Percentiles rank a stretch among this genome's conserved stretches.
Evolutionary conservation across 2,888 invertebrate species (phyloP).

Genomic region (Eupelmus urozonus): DNA sequence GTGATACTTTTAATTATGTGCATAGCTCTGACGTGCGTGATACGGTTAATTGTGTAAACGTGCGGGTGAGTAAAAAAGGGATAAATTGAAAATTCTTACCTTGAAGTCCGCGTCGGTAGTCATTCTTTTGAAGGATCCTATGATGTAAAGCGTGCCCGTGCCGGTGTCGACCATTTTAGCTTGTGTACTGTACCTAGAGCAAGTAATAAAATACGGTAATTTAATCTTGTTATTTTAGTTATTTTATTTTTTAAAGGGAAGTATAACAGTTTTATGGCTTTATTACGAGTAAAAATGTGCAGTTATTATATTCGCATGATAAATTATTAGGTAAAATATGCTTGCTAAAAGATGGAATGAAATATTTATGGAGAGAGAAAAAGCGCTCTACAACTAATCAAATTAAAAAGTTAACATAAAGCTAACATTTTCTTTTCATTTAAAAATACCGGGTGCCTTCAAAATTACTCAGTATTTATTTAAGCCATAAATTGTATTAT

Average conservation of each 20-base stretch:
- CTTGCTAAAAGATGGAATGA: neutral
- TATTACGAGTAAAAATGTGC: neutral
- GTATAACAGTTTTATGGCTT: no score
- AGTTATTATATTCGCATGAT: no score
- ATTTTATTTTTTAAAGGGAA: neutral
- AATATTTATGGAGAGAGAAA: neutral
- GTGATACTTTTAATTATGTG: no score
- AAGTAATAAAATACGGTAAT: slow-evolving; percentile 56
- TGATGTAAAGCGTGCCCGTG: slow-evolving; percentile 87
- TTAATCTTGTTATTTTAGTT: neutral
- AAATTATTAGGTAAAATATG: no score
- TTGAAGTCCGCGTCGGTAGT: slow-evolving; percentile 87
- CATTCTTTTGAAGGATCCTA: slow-evolving; percentile 87
- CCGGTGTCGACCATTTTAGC: slow-evolving; percentile 90
- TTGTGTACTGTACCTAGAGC: slow-evolving; percentile 84
- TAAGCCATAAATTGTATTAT: neutral
- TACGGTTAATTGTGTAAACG: neutral
- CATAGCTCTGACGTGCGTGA: no score
- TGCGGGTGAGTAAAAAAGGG: neutral
- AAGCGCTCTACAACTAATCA: neutral
- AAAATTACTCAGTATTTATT: neutral
- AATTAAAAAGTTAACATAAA: neutral
- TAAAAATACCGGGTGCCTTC: neutral
- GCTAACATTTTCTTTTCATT: neutral
- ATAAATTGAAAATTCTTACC: no score